Evolutionary conservation across 2,113 vertebrate genomes (phyloP).

Genomic region (Mustela lutreola): DNA sequence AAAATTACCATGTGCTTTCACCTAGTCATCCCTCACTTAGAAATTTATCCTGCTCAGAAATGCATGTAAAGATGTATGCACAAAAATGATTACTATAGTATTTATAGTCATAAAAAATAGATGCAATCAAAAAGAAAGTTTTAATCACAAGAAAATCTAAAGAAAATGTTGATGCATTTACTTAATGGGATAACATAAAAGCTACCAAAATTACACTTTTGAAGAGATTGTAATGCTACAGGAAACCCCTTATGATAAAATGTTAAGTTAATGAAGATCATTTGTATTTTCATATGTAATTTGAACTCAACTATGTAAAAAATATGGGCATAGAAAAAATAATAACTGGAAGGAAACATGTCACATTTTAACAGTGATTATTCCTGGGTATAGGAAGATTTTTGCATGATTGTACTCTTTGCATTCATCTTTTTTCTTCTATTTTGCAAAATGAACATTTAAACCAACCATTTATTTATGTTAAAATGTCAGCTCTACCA

Average conservation of each 20-base stretch:
- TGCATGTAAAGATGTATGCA: background rate
- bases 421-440: background rate
- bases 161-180: constrained; percentile 1
- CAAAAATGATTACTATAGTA: background rate
- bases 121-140: background rate
- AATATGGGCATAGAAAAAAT: background rate
- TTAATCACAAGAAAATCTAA: background rate
- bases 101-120: constrained; percentile 7
- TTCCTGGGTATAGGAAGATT: background rate
- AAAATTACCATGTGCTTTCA: background rate
- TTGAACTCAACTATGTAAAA: background rate
- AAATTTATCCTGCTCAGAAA: constrained; percentile 6
- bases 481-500: background rate
- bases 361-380: background rate
- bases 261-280: background rate
- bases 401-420: background rate
- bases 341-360: background rate
- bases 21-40: background rate
- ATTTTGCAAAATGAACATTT: constrained; percentile 6
- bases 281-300: background rate
- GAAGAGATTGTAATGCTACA: background rate
- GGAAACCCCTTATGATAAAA: background rate
- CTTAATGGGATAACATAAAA: background rate
- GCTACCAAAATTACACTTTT: constrained; percentile 12
- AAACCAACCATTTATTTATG: background rate